These are phyloP conservation scores for Eupithecia exiguata DNA, from an alignment of 2,888 invertebrate genomes.

Conservation along the genomic window DNA sequence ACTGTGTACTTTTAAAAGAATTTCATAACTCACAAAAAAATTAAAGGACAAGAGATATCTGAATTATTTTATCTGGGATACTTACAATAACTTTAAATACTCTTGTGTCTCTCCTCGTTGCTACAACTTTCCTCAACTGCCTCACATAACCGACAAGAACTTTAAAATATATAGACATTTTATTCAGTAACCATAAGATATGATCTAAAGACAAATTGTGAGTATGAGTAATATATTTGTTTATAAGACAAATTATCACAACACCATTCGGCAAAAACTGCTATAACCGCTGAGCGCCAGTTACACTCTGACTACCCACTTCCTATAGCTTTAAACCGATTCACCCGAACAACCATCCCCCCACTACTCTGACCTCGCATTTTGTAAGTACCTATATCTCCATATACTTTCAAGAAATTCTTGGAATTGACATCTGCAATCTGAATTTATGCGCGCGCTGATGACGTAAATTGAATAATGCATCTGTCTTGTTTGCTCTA, in stretches of 20 bases:
- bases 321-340: not conserved
- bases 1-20: not conserved
- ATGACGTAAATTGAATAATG: not conserved
- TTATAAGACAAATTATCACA: not conserved
- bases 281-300: not conserved
- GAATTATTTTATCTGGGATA: not conserved
- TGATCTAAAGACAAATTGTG: not conserved
- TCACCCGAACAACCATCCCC: not conserved
- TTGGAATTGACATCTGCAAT: not conserved
- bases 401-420: not conserved
- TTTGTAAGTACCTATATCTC: slow-evolving; percentile 2
- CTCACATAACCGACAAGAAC: not conserved
- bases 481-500: not conserved
- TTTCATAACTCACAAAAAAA: not conserved
- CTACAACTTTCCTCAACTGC: not conserved
- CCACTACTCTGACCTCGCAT: not conserved
- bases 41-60: not conserved
- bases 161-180: not conserved
- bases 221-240: not conserved
- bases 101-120: not conserved
- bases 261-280: not conserved
- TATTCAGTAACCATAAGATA: not conserved
- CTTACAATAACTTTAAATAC: not conserved
- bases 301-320: not conserved
- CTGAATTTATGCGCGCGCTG: not conserved